Conservation (phyloP, 2,797 vertebrate species). For the Natrix natrix region DNA sequence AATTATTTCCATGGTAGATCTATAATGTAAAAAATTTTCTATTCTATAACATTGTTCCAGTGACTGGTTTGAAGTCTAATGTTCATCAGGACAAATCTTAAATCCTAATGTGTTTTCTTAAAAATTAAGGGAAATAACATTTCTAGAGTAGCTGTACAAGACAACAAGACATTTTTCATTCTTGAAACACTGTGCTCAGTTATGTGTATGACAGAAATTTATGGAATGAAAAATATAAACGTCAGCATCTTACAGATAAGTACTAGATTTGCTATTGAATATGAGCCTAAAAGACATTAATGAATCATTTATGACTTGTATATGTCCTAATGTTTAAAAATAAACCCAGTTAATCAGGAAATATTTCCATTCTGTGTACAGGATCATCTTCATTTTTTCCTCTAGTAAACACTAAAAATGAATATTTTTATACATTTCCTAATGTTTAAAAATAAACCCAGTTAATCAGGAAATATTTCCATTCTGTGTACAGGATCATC, state of each 20-base stretch:
- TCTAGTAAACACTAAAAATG: background rate
- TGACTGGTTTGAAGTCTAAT: background rate
- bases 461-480: constrained; percentile 26
- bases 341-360: constrained; percentile 22
- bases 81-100: background rate
- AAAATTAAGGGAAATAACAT: constrained; percentile 10
- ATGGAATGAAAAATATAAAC: constrained; percentile 24
- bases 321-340: constrained; percentile 31
- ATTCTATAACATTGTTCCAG: background rate
- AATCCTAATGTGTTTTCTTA: background rate
- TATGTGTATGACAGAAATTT: constrained; percentile 35
- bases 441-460: constrained; percentile 32
- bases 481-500: background rate
- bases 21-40: background rate
- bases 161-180: background rate
- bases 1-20: background rate
- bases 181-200: constrained; percentile 36
- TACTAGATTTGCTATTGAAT: constrained; percentile 14
- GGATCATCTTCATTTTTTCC: background rate
- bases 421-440: background rate
- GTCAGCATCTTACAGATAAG: constrained; percentile 16
- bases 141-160: background rate
- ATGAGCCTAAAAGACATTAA: constrained; percentile 27
- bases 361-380: constrained; percentile 13
- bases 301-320: constrained; percentile 32